phyloP scores from a whole-genome alignment of 2,113 vertebrate genomes.

The Sebastes fasciatus region DNA sequence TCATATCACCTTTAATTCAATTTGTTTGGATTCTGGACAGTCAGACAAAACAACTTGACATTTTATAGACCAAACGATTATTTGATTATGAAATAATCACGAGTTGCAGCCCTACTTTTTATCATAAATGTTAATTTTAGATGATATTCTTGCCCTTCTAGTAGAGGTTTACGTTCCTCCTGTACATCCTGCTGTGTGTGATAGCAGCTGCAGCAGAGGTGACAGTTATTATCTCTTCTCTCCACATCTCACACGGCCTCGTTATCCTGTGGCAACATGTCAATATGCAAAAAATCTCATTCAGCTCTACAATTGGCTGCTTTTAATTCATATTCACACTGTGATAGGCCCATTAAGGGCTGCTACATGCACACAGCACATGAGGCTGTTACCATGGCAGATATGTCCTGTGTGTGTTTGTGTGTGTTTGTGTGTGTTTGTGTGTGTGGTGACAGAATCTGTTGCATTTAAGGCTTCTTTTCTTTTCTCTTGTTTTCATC shows the following conservation, averaged over 20 bases:
- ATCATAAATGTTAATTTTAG: background rate
- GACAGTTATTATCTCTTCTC: constrained; percentile 9
- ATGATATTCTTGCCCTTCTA: background rate
- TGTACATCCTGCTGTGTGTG: background rate
- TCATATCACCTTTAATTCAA: background rate
- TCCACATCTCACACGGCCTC: background rate
- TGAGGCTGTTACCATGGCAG: constrained; percentile 69
- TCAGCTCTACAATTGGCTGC: constrained; percentile 53
- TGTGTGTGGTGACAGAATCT: constrained; percentile 8
- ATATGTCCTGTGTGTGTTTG: constrained; percentile 21
- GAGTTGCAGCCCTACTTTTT: background rate
- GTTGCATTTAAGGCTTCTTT: background rate
- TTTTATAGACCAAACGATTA: background rate
- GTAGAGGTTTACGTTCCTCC: background rate
- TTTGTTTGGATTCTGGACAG: too few relatives aligned
- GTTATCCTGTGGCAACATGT: constrained; percentile 29
- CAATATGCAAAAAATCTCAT: constrained; percentile 35
- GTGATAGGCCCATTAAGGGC: constrained; percentile 51
- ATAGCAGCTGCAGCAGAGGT: background rate
- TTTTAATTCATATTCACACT: constrained; percentile 50
- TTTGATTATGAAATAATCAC: background rate
- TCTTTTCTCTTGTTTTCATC: background rate
- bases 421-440: constrained; percentile 12
- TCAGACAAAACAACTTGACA: background rate
- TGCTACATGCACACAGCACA: constrained; percentile 39